These are phyloP conservation scores for Diacarnus erythraeanus DNA, from an alignment of 37 sponge, comb jelly and placozoan genomes.

Conservation along the genomic window DNA sequence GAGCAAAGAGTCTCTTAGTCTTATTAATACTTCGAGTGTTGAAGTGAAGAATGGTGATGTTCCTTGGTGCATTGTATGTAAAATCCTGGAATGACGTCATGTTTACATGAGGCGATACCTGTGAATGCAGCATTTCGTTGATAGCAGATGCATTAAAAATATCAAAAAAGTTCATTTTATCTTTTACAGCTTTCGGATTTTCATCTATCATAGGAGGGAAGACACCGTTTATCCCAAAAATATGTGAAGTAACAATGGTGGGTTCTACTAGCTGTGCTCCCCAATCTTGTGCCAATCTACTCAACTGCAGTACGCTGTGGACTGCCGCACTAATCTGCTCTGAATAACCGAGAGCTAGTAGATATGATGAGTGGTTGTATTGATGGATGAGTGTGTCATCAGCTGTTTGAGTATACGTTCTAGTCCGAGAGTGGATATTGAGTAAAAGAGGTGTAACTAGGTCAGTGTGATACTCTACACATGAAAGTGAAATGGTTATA, in stretches of 20 bases:
- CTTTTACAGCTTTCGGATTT: background rate
- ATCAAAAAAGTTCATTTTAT: conserved; percentile 4
- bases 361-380: background rate
- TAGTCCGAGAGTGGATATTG: no score
- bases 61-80: background rate
- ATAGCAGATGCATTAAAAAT: conserved; percentile 1
- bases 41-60: conserved; percentile 26
- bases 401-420: background rate
- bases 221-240: conserved; percentile 34
- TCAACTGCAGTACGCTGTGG: conserved; percentile 22
- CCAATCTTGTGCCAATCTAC: conserved; percentile 48
- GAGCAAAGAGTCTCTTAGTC: background rate
- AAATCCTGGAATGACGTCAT: conserved; percentile 11
- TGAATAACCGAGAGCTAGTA: conserved; percentile 46
- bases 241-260: conserved; percentile 16
- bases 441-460: no score
- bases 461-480: no score
- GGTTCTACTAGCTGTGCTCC: conserved; percentile 33
- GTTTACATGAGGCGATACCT: conserved; percentile 22
- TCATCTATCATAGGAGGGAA: conserved; percentile 6
- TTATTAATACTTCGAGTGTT: background rate
- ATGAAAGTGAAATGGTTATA: no score
- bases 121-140: background rate
- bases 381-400: background rate
- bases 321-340: conserved; percentile 52